phyloP scores from a whole-genome alignment of 2,888 invertebrate genomes.

The Ceramica pisi region DNA sequence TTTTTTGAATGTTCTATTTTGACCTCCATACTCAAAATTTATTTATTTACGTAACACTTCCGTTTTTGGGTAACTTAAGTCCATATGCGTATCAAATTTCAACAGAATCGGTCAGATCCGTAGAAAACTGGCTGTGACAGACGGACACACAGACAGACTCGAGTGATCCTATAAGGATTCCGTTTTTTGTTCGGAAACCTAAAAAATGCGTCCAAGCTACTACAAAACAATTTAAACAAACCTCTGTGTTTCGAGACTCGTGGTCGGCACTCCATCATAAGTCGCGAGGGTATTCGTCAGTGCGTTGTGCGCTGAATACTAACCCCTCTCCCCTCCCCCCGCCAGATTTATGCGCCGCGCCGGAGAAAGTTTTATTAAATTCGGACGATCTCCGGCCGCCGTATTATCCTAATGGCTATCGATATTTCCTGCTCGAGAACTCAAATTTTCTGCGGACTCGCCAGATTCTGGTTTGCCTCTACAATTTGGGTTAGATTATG shows the following conservation, averaged over 20 bases:
- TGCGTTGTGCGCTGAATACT: slow-evolving; percentile 60
- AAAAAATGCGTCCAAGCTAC: no score
- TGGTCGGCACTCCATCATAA: slow-evolving; percentile 37
- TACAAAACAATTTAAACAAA: background rate
- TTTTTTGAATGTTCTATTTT: no score
- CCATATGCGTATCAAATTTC: no score
- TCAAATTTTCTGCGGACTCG: slow-evolving; percentile 42
- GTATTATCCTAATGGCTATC: slow-evolving; percentile 64
- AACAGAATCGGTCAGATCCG: no score
- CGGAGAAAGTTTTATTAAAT: slow-evolving; percentile 68
- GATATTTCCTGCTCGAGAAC: slow-evolving; percentile 53
- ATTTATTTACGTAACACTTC: no score
- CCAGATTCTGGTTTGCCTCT: slow-evolving; percentile 14
- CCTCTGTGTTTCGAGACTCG: slow-evolving; percentile 4
- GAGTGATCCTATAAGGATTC: no score
- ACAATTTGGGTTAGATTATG: slow-evolving; percentile 28
- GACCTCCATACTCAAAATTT: no score
- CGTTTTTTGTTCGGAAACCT: no score
- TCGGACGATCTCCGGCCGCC: slow-evolving; percentile 57
- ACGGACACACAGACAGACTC: no score
- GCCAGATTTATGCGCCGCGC: slow-evolving; percentile 58
- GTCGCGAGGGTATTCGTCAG: slow-evolving; percentile 36
- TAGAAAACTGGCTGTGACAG: no score
- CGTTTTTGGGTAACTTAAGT: no score
- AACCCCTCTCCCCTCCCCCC: slow-evolving; percentile 4